phyloP scores from a whole-genome alignment of 2,797 vertebrate species.

The Microctenopoma stevenorrisi region DNA sequence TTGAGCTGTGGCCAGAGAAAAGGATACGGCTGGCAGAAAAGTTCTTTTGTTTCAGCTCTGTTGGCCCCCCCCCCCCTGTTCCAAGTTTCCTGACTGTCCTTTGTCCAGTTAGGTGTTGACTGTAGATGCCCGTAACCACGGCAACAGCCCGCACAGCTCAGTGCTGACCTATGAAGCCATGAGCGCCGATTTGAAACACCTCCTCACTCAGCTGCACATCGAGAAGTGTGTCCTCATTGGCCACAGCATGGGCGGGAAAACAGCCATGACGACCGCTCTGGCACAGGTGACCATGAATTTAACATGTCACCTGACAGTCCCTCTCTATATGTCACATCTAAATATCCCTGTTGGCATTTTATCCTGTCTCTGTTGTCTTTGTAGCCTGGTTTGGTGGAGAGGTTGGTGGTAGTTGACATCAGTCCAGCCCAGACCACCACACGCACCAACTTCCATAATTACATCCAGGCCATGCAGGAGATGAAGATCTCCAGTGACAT shows the following conservation, averaged over 20 bases:
- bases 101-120: conserved; percentile 93
- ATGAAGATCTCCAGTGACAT: conserved; percentile 85
- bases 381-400: conserved; percentile 91
- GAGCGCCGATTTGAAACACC: conserved; percentile 88
- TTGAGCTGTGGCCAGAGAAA: background rate
- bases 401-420: conserved; percentile 91
- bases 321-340: background rate
- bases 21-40: background rate
- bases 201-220: conserved; percentile 87
- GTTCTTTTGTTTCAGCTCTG: conserved; percentile 6
- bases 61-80: conserved; percentile 41
- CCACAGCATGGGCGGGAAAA: conserved; percentile 98
- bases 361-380: conserved; percentile 15
- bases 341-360: background rate
- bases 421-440: conserved; percentile 80
- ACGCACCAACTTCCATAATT: conserved; percentile 81
- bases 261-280: conserved; percentile 91
- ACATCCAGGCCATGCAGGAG: conserved; percentile 89
- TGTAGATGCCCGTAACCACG: conserved; percentile 96
- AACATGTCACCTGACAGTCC: conserved; percentile 9
- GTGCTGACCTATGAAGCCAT: conserved; percentile 90
- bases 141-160: conserved; percentile 89
- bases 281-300: conserved; percentile 81
- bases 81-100: conserved; percentile 78
- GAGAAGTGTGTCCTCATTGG: conserved; percentile 90